Base-by-base conservation (phyloP, 37 sponge, comb jelly and placozoan species). In the Geodia barretti region DNA sequence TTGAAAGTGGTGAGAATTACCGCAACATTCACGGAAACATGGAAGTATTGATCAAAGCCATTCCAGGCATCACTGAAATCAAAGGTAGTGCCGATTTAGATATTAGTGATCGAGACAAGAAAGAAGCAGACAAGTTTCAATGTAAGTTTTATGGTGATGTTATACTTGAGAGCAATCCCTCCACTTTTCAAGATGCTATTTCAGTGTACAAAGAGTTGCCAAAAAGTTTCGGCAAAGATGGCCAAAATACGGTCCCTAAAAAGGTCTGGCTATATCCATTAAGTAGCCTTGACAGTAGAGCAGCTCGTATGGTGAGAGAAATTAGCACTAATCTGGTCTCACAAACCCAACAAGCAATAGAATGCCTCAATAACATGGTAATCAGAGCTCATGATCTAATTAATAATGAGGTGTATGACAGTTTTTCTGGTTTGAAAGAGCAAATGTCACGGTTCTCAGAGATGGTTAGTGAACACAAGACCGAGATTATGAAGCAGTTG, bases 81-180 rank as follows among this genome's bases (percentile, higher is more conserved):
- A n/a, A n/a, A n/a, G n/a, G n/a, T n/a, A n/a, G n/a, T n/a, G n/a
- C n/a, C n/a, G 41, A 19, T 1, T 34, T 59, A n/a, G 54, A 84
- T 3, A 76, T 31, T 34, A 19, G 3, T 32, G 72, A 59, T 20
- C 0, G 24, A 2, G 72, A 68, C 34, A 60, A 71, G n/a, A 65
- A 34, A 1, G 69, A 79, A 65, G 47, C 21, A 3, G 41, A 79
- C 1, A 78, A 64, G 66, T 40, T 84, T 68, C 35, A 77, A 2
- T 84, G 85, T 64, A 76, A 43, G 43, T 76, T 77, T 39, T 69
- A 77, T 77, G 71, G 85, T 32, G 85, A 84, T 54, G 33, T 84
- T 3, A 25, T 70, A 21, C 35, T 77, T 25, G 25, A 40, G 25
- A 1, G n/a, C 1, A 58, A 84, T 68, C 85, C 85, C 19, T 23